Conservation (phyloP, 2,797 vertebrate genomes). For the Acipenser transmontanus region DNA sequence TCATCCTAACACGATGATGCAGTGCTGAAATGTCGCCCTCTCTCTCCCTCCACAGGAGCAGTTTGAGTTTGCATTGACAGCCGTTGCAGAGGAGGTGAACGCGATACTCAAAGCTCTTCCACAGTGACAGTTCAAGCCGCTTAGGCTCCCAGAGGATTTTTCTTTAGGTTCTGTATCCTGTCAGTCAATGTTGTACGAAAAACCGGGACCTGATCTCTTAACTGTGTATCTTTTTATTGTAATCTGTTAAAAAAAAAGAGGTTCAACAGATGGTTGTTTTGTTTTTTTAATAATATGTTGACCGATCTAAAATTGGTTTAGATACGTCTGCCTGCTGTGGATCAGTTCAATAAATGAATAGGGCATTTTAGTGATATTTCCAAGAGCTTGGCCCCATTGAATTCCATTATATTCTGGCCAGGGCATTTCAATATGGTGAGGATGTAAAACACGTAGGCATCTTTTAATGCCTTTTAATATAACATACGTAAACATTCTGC, state of each 20-base stretch:
- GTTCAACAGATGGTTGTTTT: not conserved
- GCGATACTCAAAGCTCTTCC: conserved; percentile 94
- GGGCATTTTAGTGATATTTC: too few relatives aligned
- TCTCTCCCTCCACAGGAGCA: conserved; percentile 73
- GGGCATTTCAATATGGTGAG: too few relatives aligned
- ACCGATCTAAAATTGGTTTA: not conserved
- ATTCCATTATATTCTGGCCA: too few relatives aligned
- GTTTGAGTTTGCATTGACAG: conserved; percentile 93
- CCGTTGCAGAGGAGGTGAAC: conserved; percentile 97
- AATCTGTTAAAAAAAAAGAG: conserved; percentile 34
- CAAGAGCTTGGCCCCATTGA: too few relatives aligned
- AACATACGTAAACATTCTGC: too few relatives aligned
- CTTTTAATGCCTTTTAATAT: too few relatives aligned
- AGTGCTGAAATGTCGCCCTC: conserved; percentile 14
- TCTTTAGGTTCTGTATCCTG: conserved; percentile 34
- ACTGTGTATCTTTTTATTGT: conserved; percentile 52
- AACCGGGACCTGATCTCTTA: conserved; percentile 48
- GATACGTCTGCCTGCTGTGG: not conserved
- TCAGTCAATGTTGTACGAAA: conserved; percentile 57
- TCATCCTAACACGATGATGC: not conserved
- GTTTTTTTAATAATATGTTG: not conserved
- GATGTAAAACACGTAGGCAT: too few relatives aligned
- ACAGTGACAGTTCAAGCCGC: conserved; percentile 64
- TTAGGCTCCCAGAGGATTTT: conserved; percentile 31
- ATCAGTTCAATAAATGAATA: not conserved